These are phyloP conservation scores for Todiramphus saurophagus DNA, from an alignment of 2,113 vertebrate genomes.

Conservation along the genomic window DNA sequence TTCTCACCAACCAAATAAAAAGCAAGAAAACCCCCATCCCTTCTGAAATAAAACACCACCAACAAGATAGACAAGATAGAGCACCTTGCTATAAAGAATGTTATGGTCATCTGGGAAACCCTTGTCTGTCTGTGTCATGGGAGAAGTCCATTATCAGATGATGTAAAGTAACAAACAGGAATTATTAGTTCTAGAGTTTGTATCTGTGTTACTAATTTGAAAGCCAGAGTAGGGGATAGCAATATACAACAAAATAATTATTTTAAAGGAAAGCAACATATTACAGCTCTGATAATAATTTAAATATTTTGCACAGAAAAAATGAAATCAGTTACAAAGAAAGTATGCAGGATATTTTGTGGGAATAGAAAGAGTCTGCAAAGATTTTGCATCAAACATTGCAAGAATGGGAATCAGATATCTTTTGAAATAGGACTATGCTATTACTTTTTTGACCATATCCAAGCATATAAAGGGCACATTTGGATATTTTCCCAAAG, in stretches of 20 bases:
- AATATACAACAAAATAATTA: neutral
- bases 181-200: neutral
- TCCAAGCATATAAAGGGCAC: neutral
- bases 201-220: neutral
- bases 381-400: neutral
- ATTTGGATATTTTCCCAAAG: neutral
- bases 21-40: neutral
- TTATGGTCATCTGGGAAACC: neutral
- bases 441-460: neutral
- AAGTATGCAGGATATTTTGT: neutral
- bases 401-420: neutral
- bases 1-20: conserved; percentile 27
- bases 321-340: neutral
- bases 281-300: neutral
- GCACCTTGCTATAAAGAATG: neutral
- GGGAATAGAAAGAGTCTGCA: neutral
- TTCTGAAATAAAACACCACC: neutral
- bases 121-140: neutral
- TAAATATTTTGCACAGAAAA: neutral
- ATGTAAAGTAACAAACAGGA: neutral
- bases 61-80: neutral
- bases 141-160: neutral
- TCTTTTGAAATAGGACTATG: neutral
- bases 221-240: neutral
- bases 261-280: neutral